Evolutionary conservation across 2,113 vertebrate species (phyloP), one percentile per base, ranked within the genome.

Genomic region (Percina caprodes): DNA sequence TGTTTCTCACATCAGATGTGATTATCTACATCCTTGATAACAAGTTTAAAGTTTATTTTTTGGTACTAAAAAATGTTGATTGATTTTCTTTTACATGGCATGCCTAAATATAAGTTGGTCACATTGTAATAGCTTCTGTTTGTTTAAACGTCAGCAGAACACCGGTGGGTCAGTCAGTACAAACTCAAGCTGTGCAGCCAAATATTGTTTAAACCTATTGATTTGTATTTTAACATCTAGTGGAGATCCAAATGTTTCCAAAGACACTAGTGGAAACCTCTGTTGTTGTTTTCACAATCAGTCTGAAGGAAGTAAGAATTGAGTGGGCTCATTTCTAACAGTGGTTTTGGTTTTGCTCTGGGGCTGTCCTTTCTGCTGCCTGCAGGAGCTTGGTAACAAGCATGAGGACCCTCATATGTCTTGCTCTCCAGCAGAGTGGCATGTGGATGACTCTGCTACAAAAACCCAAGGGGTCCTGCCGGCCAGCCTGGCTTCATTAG

Each of bases 401-500:
- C 89, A 55, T 6, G 70, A 87, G 69, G 87, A 79, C 76, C 72
- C 67, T 86, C 39, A 81, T 45, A 83, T 42, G 83, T 65, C 18
- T 70, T 51, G 85, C 80, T 87, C 87, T 89, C 86, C 89, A 77
- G 82, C 90, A 85, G 80, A 92, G 85, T 80, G 77, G 76, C 82
- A 80, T 85, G 85, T 69, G 75, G 75, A 87, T 59, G 49, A 81
- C 70, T 82, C 52, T 73, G 87, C 84, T 72, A 74, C 68, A 79
- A 82, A 76, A 51, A 48, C 79, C 77, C 42, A 73, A 60, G 74
- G 74, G 85, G 75, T 88, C 73, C 79, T 66, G 49, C 42, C 19
- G 80, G 63, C 89, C 86, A 89, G 83, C 87, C 87, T 85, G 83
- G 71, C 86, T 92, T 93, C 89, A 91, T 94, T 94, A 94, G 71